Conservation (phyloP, 2,888 invertebrate genomes). For the Ariolimax columbianus region DNA sequence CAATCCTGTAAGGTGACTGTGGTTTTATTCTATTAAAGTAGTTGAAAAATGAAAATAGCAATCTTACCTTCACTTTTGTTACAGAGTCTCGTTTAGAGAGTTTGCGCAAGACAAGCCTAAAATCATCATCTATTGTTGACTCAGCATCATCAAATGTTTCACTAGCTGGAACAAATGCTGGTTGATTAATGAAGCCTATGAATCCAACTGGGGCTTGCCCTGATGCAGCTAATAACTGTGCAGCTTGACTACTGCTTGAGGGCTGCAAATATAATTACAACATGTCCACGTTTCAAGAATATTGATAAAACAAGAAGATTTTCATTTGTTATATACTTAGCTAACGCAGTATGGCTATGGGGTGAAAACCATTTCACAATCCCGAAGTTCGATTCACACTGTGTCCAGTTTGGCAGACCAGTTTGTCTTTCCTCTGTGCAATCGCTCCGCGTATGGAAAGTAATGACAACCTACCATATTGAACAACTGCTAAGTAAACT, state of each 20-base stretch:
- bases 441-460: too few relatives aligned
- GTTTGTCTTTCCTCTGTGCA: too few relatives aligned
- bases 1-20: too few relatives aligned
- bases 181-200: constrained; percentile 82
- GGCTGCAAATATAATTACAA: background rate
- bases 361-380: too few relatives aligned
- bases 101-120: constrained; percentile 89
- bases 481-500: too few relatives aligned
- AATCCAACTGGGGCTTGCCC: constrained; percentile 82
- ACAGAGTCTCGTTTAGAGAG: constrained; percentile 93
- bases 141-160: constrained; percentile 82
- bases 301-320: background rate
- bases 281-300: background rate
- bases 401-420: too few relatives aligned
- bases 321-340: background rate
- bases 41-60: too few relatives aligned
- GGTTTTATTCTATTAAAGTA: too few relatives aligned
- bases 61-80: constrained; percentile 89
- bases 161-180: constrained; percentile 82
- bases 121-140: constrained; percentile 84
- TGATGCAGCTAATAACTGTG: constrained; percentile 85
- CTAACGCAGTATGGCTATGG: background rate
- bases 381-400: too few relatives aligned
- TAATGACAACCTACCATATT: too few relatives aligned
- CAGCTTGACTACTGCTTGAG: constrained; percentile 89